Percentiles rank a stretch among this genome's conserved stretches.
phyloP scores from a whole-genome alignment of 2,888 invertebrate genomes.

The Caenorhabditis sp. region DNA sequence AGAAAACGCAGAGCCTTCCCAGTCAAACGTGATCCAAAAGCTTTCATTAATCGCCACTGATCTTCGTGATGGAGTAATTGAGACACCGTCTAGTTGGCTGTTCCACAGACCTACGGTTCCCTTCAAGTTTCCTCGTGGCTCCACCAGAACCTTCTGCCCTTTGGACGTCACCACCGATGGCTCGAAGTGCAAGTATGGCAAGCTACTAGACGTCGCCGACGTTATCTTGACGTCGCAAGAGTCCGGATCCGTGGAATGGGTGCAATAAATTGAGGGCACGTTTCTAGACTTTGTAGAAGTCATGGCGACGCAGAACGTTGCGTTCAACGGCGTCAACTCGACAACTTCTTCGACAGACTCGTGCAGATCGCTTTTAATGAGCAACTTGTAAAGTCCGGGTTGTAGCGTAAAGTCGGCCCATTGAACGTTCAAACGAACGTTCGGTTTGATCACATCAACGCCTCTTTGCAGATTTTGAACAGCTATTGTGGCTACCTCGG shows the following conservation, averaged over 20 bases:
- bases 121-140: conserved; percentile 13
- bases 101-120: conserved; percentile 57
- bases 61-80: conserved; percentile 38
- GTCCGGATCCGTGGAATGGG: conserved; percentile 36
- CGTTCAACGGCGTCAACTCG: conserved; percentile 40
- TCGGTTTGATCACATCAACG: conserved; percentile 18
- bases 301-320: conserved; percentile 53
- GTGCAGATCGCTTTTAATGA: conserved; percentile 30
- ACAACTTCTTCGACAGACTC: conserved; percentile 16
- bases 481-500: conserved; percentile 37
- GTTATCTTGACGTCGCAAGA: conserved; percentile 27
- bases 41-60: conserved; percentile 48
- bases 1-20: too few species aligned
- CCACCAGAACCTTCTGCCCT: conserved; percentile 38
- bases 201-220: conserved; percentile 1
- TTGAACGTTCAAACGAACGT: conserved; percentile 48
- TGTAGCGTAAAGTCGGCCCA: conserved; percentile 51
- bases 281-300: conserved; percentile 23
- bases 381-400: conserved; percentile 44
- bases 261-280: conserved; percentile 38
- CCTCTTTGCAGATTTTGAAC: conserved; percentile 41
- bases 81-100: conserved; percentile 16
- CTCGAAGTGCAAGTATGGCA: conserved; percentile 38
- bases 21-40: conserved; percentile 56
- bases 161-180: conserved; percentile 40